Percentiles rank a stretch among this genome's conserved stretches.
Evolutionary conservation across 2,888 invertebrate genomes (phyloP).

Genomic region (Nebria salina): DNA sequence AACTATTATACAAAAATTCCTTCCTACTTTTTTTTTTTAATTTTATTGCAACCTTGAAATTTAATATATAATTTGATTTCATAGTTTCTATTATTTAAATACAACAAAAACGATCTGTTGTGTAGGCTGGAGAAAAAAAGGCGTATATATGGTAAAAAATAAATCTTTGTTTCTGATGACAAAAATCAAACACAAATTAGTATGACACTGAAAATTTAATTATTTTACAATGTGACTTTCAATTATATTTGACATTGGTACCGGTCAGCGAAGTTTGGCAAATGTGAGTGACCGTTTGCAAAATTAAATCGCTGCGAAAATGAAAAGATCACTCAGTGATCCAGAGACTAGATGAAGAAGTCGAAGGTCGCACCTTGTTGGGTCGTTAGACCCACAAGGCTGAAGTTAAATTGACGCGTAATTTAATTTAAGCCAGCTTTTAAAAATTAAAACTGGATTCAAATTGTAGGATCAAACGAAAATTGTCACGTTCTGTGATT

Average conservation of each 20-base stretch:
- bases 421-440: background rate
- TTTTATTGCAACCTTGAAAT: too few relatives aligned
- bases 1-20: too few relatives aligned
- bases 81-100: too few relatives aligned
- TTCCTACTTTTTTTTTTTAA: too few relatives aligned
- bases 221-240: slow-evolving; percentile 21
- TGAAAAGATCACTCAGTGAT: background rate
- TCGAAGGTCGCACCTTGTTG: background rate
- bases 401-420: background rate
- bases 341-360: background rate
- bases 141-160: too few relatives aligned
- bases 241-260: slow-evolving; percentile 23
- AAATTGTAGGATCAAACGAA: background rate
- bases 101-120: too few relatives aligned
- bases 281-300: slow-evolving; percentile 12
- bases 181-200: too few relatives aligned
- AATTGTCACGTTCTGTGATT: background rate
- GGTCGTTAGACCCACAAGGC: background rate
- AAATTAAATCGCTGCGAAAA: background rate
- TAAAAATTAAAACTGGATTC: background rate
- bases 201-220: slow-evolving; percentile 14
- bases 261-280: background rate
- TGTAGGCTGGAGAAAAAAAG: too few relatives aligned
- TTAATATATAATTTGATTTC: too few relatives aligned
- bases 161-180: too few relatives aligned